A percentile compares a stretch with the other conserved stretches of the same genome.
Evolutionary conservation across 2,888 invertebrate species (phyloP).

Genomic region (Apoda limacodes): DNA sequence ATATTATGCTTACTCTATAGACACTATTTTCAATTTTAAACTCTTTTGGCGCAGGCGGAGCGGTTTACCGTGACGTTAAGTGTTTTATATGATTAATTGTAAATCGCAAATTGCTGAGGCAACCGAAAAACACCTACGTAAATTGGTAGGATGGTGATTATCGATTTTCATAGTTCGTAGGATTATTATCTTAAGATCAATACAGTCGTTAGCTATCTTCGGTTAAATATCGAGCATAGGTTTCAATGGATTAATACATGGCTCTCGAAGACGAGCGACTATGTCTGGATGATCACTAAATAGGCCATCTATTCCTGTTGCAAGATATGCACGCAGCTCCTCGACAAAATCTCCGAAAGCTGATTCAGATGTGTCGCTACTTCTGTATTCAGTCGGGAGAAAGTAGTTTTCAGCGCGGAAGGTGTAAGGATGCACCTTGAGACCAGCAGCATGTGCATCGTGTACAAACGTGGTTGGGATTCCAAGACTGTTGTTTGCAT

Average conservation of each 20-base stretch:
- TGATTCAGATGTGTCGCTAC: slow-evolving; percentile 26
- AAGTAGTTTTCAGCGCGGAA: slow-evolving; percentile 50
- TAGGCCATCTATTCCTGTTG: slow-evolving; percentile 49
- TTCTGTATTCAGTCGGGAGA: slow-evolving; percentile 44
- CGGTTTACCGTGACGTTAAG: too few relatives aligned
- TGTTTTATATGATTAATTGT: too few relatives aligned
- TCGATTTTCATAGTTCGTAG: too few relatives aligned
- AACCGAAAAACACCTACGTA: too few relatives aligned
- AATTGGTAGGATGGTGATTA: too few relatives aligned
- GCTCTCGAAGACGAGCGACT: slow-evolving; percentile 31
- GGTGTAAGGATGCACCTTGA: slow-evolving; percentile 56
- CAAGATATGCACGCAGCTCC: slow-evolving; percentile 40
- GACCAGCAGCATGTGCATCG: slow-evolving; percentile 45
- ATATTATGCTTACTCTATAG: too few relatives aligned
- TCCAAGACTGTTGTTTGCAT: slow-evolving; percentile 34
- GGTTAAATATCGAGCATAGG: background rate
- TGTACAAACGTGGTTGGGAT: slow-evolving; percentile 38
- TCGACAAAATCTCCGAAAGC: slow-evolving; percentile 41
- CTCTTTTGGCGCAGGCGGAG: too few relatives aligned
- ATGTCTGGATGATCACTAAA: slow-evolving; percentile 56
- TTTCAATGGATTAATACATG: slow-evolving; percentile 21
- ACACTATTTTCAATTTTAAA: too few relatives aligned
- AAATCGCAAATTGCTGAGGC: too few relatives aligned
- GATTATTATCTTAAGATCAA: too few relatives aligned
- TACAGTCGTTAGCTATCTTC: too few relatives aligned